Conservation (phyloP, 2,888 invertebrate species). For the Synergus japonicus region DNA sequence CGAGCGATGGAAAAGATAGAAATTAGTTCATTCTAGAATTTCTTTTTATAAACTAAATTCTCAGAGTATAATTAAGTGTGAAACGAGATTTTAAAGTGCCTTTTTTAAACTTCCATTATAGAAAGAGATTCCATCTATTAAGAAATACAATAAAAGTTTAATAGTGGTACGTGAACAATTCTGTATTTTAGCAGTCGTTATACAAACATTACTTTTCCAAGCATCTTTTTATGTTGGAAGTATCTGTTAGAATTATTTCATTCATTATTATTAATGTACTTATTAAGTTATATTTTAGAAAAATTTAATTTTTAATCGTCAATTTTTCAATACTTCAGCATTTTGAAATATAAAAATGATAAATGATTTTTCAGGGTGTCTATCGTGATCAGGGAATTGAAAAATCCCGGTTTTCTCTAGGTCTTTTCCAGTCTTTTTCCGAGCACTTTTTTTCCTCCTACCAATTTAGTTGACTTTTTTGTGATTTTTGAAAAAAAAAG, state of each 20-base stretch:
- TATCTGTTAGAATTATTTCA: neutral
- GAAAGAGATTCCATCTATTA: slow-evolving; percentile 12
- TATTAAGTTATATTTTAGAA: neutral
- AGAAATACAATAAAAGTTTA: neutral
- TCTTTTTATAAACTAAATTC: neutral
- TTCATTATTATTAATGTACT: neutral
- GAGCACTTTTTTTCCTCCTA: too few relatives aligned
- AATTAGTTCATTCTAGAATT: neutral
- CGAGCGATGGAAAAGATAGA: neutral
- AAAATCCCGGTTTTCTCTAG: too few relatives aligned
- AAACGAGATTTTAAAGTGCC: slow-evolving; percentile 13
- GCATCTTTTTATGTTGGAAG: neutral
- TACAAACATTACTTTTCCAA: neutral
- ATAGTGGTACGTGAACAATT: neutral
- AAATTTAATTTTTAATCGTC: too few relatives aligned
- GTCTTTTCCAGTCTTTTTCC: too few relatives aligned
- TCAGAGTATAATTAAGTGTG: neutral
- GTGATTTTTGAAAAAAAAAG: too few relatives aligned
- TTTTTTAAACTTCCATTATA: slow-evolving; percentile 18
- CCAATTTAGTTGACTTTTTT: too few relatives aligned
- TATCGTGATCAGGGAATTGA: too few relatives aligned
- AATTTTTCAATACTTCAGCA: too few relatives aligned
- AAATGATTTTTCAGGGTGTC: too few relatives aligned
- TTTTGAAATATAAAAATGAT: too few relatives aligned
- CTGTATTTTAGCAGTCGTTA: neutral